Evolutionary conservation across 2,888 invertebrate genomes (phyloP).

Genomic region (Pyrrhia umbra): DNA sequence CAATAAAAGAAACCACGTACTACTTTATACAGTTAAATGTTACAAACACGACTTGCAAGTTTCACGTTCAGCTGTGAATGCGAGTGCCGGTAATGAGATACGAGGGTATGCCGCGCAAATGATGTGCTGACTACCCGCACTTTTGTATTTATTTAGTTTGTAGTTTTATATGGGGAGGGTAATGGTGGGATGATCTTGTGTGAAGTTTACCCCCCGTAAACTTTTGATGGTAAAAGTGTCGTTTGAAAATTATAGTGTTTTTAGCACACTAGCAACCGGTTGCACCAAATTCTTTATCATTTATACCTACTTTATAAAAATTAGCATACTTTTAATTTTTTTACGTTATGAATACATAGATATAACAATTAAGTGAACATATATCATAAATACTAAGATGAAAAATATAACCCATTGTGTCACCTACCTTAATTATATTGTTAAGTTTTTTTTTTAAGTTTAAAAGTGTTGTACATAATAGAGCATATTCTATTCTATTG

Average conservation of each 20-base stretch:
- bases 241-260: not conserved
- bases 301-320: too few relatives aligned
- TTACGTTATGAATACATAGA: too few relatives aligned
- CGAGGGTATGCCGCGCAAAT: constrained; percentile 36
- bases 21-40: constrained; percentile 46
- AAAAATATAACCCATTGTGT: too few relatives aligned
- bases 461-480: too few relatives aligned
- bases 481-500: too few relatives aligned
- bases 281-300: too few relatives aligned
- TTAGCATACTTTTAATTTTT: too few relatives aligned
- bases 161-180: constrained; percentile 40
- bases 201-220: constrained; percentile 1
- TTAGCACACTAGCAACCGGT: too few relatives aligned
- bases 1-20: constrained; percentile 20
- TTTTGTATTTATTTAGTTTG: constrained; percentile 40
- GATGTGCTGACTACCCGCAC: constrained; percentile 43
- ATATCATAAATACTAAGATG: too few relatives aligned
- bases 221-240: not conserved
- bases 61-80: constrained; percentile 47
- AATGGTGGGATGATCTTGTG: constrained; percentile 10
- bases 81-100: constrained; percentile 59
- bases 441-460: too few relatives aligned
- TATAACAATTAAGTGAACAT: too few relatives aligned
- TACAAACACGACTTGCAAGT: constrained; percentile 44
- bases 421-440: too few relatives aligned